phyloP scores from a whole-genome alignment of 2,888 invertebrate species.

The Epirrhoe alternata region DNA sequence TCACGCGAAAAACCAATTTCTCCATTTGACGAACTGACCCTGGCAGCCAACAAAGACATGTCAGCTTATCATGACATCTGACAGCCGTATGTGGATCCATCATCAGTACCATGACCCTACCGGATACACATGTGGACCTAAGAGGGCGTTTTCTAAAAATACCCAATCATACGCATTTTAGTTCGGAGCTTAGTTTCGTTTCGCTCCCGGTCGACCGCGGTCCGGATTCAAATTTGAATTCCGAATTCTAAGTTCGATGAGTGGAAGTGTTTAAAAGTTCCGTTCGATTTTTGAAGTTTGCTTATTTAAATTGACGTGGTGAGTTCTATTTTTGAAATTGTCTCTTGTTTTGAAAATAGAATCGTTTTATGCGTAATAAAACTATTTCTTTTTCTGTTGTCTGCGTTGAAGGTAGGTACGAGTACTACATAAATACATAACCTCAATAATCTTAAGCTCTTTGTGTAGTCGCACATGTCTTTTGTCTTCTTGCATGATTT shows the following conservation, averaged over 20 bases:
- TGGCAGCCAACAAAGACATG: conserved; percentile 39
- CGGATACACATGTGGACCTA: conserved; percentile 64
- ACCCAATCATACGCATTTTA: conserved; percentile 64
- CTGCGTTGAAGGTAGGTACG: conserved; percentile 15
- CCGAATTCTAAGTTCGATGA: conserved; percentile 39
- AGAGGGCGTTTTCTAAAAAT: conserved; percentile 84
- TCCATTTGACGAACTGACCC: conserved; percentile 16
- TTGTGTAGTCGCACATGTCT: conserved; percentile 36
- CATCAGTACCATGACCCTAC: conserved; percentile 62
- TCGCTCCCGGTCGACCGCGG: conserved; percentile 55
- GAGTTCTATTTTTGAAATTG: conserved; percentile 32
- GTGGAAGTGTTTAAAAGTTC: conserved; percentile 46
- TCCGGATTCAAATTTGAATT: conserved; percentile 42
- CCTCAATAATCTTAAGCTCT: conserved; percentile 36
- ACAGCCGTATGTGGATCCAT: conserved; percentile 37
- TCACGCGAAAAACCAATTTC: conserved; percentile 25
- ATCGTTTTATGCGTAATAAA: not conserved
- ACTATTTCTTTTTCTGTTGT: conserved; percentile 2
- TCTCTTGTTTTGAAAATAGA: not conserved
- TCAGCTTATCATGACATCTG: conserved; percentile 38
- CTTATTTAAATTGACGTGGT: conserved; percentile 30
- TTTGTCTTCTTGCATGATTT: conserved; percentile 4
- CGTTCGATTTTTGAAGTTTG: conserved; percentile 22
- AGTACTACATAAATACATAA: conserved; percentile 30
- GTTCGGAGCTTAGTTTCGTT: conserved; percentile 66